Evolutionary conservation across 2,797 vertebrate genomes (phyloP).

Genomic region (Triplophysa yarkandensis): DNA sequence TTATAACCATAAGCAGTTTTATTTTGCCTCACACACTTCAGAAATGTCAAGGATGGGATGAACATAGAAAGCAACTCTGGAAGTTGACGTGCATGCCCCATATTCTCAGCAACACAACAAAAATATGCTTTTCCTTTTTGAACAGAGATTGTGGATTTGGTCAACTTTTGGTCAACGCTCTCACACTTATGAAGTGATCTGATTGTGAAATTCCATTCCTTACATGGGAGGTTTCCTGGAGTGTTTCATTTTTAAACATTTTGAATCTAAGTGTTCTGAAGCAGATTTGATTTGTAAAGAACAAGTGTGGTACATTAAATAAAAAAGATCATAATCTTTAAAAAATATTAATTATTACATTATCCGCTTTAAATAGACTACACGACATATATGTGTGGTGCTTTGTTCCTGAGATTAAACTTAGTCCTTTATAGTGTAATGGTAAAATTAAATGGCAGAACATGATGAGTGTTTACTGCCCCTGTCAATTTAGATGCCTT

Average conservation of each 20-base stretch:
- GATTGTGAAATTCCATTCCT: conserved; percentile 18
- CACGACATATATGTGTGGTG: no score
- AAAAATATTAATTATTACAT: no score
- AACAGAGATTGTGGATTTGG: neutral
- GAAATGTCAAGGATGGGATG: conserved; percentile 10
- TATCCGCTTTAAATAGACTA: no score
- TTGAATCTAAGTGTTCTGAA: conserved; percentile 7
- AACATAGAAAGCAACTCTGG: conserved; percentile 13
- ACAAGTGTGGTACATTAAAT: no score
- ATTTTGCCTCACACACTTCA: neutral
- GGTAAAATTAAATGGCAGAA: no score
- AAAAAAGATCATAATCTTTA: no score
- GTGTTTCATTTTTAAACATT: no score
- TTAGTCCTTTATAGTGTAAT: no score
- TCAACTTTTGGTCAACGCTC: neutral
- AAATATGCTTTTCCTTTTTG: neutral
- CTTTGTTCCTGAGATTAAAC: no score
- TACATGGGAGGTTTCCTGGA: conserved; percentile 1
- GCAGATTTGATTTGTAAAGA: no score
- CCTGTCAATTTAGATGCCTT: neutral
- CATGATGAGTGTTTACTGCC: no score
- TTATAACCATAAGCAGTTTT: conserved; percentile 34
- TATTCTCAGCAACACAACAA: neutral
- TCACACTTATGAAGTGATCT: conserved; percentile 26
- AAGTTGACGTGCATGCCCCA: neutral